phyloP scores from a whole-genome alignment of 2,888 invertebrate genomes.

The Volucella zonaria region DNA sequence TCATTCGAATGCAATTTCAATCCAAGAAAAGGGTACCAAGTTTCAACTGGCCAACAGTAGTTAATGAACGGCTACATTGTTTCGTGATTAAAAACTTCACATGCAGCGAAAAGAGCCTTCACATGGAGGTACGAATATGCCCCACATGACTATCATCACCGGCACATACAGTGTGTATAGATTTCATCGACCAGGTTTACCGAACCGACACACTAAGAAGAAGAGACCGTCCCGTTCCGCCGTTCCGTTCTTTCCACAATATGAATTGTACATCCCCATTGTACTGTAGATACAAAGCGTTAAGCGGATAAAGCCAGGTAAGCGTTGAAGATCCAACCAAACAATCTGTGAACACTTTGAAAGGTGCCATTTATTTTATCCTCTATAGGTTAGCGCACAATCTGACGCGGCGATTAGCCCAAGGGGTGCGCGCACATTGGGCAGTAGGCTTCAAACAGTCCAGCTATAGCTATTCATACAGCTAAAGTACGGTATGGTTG shows the following conservation, averaged over 20 bases:
- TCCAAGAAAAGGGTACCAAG: constrained; percentile 33
- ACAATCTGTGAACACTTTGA: constrained; percentile 74
- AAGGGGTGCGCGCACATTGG: constrained; percentile 57
- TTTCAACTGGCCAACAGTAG: constrained; percentile 65
- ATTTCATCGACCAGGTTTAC: constrained; percentile 21
- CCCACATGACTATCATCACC: constrained; percentile 36
- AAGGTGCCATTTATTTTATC: constrained; percentile 74
- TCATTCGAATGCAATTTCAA: constrained; percentile 67
- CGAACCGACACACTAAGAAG: constrained; percentile 5
- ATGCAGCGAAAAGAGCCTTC: constrained; percentile 24
- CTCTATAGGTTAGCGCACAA: constrained; percentile 74
- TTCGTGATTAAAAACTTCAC: constrained; percentile 72
- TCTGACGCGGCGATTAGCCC: constrained; percentile 73
- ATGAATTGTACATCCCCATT: background rate
- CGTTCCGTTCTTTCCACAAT: background rate
- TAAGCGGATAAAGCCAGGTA: constrained; percentile 56
- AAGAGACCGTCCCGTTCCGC: background rate
- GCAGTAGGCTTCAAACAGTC: constrained; percentile 27
- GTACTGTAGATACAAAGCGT: constrained; percentile 26
- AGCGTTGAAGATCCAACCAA: constrained; percentile 70
- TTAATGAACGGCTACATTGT: constrained; percentile 74
- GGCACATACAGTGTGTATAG: constrained; percentile 21
- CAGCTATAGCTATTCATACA: background rate
- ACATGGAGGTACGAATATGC: constrained; percentile 9
- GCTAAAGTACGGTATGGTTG: background rate